phyloP scores from a whole-genome alignment of 2,113 vertebrate species.

The Spheniscus mendiculus region DNA sequence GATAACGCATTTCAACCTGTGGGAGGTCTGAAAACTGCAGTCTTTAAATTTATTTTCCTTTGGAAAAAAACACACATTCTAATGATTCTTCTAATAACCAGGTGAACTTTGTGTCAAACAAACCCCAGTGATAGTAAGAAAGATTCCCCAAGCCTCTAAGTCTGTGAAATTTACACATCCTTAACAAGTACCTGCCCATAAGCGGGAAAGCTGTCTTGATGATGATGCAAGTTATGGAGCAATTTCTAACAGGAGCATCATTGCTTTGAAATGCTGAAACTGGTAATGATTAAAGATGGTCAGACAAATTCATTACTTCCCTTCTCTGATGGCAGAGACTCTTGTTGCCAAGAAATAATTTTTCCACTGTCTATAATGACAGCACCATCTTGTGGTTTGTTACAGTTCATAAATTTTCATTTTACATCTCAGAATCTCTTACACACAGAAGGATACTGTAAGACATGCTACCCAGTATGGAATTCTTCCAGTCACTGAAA shows the following conservation, averaged over 20 bases:
- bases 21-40: background rate
- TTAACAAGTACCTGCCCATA: background rate
- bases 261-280: background rate
- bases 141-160: background rate
- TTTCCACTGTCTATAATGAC: background rate
- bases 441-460: background rate
- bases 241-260: background rate
- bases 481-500: background rate
- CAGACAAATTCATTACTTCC: background rate
- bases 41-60: background rate
- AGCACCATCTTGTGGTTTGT: constrained; percentile 57
- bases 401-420: background rate
- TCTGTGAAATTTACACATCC: background rate
- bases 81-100: background rate
- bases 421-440: background rate
- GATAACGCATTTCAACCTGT: background rate
- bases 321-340: rapidly evolving
- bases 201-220: background rate
- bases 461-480: rapidly evolving
- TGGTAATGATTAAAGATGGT: background rate
- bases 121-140: rapidly evolving
- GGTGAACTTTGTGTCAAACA: background rate
- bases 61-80: background rate
- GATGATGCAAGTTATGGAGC: background rate
- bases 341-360: background rate